Percentiles rank a stretch among this genome's conserved stretches.
phyloP scores from a whole-genome alignment of 2,113 vertebrate species.

The Gymnarchus niloticus region DNA sequence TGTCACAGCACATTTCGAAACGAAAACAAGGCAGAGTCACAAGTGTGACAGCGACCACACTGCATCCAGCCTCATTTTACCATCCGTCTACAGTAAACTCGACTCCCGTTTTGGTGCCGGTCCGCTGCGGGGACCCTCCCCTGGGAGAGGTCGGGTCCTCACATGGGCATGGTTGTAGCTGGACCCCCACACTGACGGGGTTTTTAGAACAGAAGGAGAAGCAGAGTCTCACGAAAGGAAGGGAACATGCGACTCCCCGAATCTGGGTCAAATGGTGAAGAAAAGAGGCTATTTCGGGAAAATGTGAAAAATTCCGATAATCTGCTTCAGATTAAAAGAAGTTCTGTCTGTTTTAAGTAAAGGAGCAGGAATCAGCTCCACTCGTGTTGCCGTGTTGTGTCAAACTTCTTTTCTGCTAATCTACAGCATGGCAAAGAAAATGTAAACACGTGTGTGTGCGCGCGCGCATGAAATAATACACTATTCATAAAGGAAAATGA shows the following conservation, averaged over 20 bases:
- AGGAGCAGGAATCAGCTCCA: neutral
- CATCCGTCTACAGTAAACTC: neutral
- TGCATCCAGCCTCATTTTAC: neutral
- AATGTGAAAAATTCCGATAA: neutral
- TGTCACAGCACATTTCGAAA: neutral
- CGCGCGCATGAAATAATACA: neutral
- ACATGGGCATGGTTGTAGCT: neutral
- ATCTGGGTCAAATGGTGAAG: conserved; percentile 9
- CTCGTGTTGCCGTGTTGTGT: neutral
- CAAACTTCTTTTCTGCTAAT: neutral
- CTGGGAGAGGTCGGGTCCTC: neutral
- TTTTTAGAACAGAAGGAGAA: neutral
- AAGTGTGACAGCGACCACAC: neutral
- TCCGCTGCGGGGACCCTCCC: neutral
- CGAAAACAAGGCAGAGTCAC: neutral
- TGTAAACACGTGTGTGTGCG: neutral
- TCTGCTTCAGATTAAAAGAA: neutral
- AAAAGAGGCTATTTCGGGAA: conserved; percentile 1
- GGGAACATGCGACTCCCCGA: neutral
- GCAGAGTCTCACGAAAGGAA: neutral
- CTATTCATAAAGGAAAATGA: neutral
- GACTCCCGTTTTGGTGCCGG: neutral
- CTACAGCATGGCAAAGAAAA: neutral
- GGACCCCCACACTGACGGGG: neutral
- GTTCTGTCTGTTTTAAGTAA: neutral